Base-by-base conservation (phyloP, 2,797 vertebrate species). In the Sorex maritimensis region DNA sequence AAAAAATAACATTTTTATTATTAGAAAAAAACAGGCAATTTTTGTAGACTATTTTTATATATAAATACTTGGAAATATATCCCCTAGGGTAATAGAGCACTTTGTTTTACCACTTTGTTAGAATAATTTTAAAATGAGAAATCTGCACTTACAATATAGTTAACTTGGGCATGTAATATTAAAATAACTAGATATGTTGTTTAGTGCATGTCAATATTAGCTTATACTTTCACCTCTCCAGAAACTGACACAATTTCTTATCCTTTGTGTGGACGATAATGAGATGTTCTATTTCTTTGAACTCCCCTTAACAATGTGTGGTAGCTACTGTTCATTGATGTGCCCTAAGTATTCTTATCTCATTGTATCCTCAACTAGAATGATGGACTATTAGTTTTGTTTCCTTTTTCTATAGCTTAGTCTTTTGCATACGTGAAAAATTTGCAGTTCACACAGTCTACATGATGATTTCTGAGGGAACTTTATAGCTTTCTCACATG, bases 341-440 rank as follows among this genome's bases (percentile, higher is more conserved):
- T 65, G 30, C 17, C 44, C 41, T 83, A 61, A 69, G 34, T 24
- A 65, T 34, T 86, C n/a, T 83, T 73, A 38, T 23, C 14, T 23
- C 55, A 41, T 78, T 93, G 92, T 81, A 55, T 90, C 49, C 67
- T 83, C 21, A 12, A 26, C 4, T 61, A 38, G 34, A 93, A 95
- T 55, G 82, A 88, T 44, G 13, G 12, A 55, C 93, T 72, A 34
- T 63, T 92, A 86, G 34, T 86, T 79, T 83, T 90, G 80, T 1
- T 72, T 94, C 30, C 92, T 71, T 82, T 58, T 81, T 72, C 6
- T 58, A 13, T 23, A 68, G 52, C 26, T 94, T 79, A 65, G 65
- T 81, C 61, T 92, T 94, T 88, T 93, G 68, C n/a, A 49, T 78
- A 85, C 73, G 80, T 58, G 55, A 88, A 86, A 83, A 72, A 68